These are phyloP conservation scores for Apodemus sylvaticus DNA, from an alignment of 2,113 vertebrate species.

Conservation along the genomic window DNA sequence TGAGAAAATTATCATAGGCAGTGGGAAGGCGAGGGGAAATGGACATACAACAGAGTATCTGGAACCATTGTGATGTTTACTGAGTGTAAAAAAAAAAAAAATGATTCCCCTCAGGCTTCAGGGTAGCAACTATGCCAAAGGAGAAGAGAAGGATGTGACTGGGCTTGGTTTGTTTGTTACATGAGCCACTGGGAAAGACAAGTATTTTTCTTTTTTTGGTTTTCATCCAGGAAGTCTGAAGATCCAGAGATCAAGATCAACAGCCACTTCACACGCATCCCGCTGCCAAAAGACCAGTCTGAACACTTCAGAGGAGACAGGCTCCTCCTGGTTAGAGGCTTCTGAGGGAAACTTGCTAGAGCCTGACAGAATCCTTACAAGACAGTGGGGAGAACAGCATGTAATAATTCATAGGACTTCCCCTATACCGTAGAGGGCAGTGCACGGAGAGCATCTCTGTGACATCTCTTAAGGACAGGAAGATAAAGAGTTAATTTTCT, in stretches of 20 bases:
- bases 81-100: background rate
- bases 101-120: background rate
- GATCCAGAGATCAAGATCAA: slow-evolving; percentile 44
- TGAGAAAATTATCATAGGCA: background rate
- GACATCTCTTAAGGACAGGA: background rate
- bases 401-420: background rate
- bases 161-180: background rate
- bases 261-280: slow-evolving; percentile 9
- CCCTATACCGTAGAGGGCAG: too few relatives aligned
- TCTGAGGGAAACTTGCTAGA: background rate
- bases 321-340: background rate
- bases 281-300: background rate
- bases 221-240: background rate
- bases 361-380: background rate
- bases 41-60: background rate
- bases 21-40: background rate
- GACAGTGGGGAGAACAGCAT: background rate
- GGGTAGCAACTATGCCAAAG: background rate
- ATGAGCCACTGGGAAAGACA: background rate
- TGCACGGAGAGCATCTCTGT: rapidly evolving
- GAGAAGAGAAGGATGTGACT: background rate
- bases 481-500: background rate
- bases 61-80: background rate
- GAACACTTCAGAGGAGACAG: background rate
- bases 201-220: background rate